These are phyloP conservation scores for Fulmarus glacialis DNA, from an alignment of 2,113 vertebrate species.

Conservation along the genomic window DNA sequence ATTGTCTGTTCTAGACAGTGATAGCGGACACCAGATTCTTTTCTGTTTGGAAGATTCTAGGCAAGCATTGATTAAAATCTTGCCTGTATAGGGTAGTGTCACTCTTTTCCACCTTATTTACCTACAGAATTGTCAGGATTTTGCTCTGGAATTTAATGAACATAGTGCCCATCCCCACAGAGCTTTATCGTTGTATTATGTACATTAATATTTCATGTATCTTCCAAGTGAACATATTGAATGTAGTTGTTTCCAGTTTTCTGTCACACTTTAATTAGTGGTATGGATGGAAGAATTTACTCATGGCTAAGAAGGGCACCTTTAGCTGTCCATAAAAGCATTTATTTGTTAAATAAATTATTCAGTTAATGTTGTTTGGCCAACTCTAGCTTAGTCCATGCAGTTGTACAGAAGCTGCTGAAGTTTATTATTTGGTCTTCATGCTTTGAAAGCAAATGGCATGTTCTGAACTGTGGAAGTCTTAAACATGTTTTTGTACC, in stretches of 20 bases:
- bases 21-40: rapidly evolving
- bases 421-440: neutral
- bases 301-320: neutral
- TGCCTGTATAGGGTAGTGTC: neutral
- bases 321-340: neutral
- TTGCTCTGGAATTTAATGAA: neutral
- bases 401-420: neutral
- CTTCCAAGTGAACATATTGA: neutral
- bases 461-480: neutral
- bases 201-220: neutral
- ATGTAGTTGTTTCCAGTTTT: neutral
- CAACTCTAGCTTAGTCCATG: neutral
- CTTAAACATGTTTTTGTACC: neutral
- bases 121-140: neutral
- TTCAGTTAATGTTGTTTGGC: neutral
- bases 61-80: neutral
- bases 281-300: neutral
- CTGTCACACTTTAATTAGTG: neutral
- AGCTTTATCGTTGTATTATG: neutral
- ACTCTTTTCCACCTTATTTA: neutral
- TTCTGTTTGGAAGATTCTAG: neutral
- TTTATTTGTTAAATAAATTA: neutral
- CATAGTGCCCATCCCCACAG: neutral
- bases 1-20: neutral
- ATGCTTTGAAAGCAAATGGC: neutral